Evolutionary conservation across 2,888 invertebrate species (phyloP), one percentile per base, ranked within the genome.

Genomic region (Lepeophtheirus nordmannii): DNA sequence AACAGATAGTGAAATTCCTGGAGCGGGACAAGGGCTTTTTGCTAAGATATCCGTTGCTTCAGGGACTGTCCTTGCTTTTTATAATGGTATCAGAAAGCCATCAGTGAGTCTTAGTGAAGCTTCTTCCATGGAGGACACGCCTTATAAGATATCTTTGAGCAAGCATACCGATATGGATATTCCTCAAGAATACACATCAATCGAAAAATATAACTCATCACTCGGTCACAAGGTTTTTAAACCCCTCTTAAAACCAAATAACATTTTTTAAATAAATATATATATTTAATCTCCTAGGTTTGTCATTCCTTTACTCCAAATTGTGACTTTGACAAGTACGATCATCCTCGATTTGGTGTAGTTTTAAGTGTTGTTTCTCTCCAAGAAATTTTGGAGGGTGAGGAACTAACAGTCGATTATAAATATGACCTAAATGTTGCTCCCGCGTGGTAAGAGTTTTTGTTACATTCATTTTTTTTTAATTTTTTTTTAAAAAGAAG

Each of bases 391-490:
- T n/a, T 17, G n/a, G 53, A 14, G 14, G 53, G 53, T n/a, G 53
- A 46, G 17, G 53, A 46, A 46, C 5, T 46, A 14, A 46, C 53
- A 46, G 53, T 46, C 17, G 17, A 46, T 17, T 46, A 46, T 17
- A 46, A 46, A 46, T 46, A 46, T 46, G 53, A 46, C 17, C 53
- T 46, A 46, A 46, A 46, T 46, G 53, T 46, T n/a, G 53, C 53
- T 46, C 53, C 53, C 8, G 2, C 53, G 2, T 46, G 53, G 53
- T 46, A 46, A 46, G 53, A 5, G 8, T 30, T 30, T 30, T 30
- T 5, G 30, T 30, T 5, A 30, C 30, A 7, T 30, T 30, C 7
- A 30, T 30, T 30, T 5, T 30, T 30, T 30, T 30, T 7, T 30
- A 7, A 30, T 5, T 30, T 30, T 5, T 30, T 30, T 30, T 30